A percentile compares a stretch with the other conserved stretches of the same genome.
Conservation (phyloP, 2,113 vertebrate genomes). For the Cygnus atratus region DNA sequence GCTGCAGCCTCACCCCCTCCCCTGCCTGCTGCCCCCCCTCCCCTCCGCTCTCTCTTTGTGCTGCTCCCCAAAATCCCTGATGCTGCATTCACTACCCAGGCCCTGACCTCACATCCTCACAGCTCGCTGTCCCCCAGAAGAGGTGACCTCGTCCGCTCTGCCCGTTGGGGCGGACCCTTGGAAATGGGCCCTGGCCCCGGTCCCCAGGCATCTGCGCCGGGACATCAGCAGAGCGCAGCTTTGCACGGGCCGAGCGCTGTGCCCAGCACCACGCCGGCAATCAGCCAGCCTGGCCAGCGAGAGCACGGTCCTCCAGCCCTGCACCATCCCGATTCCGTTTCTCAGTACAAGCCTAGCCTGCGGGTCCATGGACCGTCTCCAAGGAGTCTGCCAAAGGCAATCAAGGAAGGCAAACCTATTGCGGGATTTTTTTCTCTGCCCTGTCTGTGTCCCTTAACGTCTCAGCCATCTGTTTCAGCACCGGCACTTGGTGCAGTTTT, state of each 20-base stretch:
- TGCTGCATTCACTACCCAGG: not conserved
- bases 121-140: not conserved
- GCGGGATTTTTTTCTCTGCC: not conserved
- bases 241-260: not conserved
- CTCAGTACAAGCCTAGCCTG: not conserved
- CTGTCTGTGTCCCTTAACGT: not conserved
- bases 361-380: not conserved
- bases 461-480: not conserved
- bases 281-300: not conserved
- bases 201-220: not conserved
- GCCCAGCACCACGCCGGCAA: not conserved
- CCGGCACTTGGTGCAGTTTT: not conserved
- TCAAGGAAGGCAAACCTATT: not conserved
- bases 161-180: not conserved
- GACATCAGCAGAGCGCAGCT: not conserved
- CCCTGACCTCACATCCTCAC: accelerated
- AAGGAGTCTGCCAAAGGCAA: not conserved
- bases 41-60: not conserved
- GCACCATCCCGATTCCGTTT: not conserved
- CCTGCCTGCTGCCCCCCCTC: not conserved
- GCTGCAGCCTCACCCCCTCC: not conserved
- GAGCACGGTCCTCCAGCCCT: not conserved
- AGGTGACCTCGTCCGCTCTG: not conserved
- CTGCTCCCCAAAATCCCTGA: not conserved
- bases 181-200: accelerated